Evolutionary conservation across 2,888 invertebrate genomes (phyloP).

Genomic region (Orchesella flavescens): DNA sequence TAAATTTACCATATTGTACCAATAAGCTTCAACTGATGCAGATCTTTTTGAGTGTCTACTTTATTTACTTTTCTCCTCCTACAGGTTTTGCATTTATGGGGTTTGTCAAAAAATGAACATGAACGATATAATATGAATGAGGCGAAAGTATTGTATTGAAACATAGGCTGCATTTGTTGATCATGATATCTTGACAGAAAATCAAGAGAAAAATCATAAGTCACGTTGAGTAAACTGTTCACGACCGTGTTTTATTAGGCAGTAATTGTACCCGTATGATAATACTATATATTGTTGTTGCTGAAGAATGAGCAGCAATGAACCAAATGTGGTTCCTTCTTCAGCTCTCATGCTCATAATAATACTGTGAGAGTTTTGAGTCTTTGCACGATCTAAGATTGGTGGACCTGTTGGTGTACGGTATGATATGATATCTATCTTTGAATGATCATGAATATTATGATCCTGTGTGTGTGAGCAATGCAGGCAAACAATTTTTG

Average conservation of each 20-base stretch:
- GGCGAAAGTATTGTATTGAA: background rate
- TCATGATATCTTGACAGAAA: conserved; percentile 11
- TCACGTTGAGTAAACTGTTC: conserved; percentile 53
- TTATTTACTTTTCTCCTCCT: conserved; percentile 10
- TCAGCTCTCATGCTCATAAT: no score
- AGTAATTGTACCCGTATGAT: conserved; percentile 48
- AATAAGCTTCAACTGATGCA: background rate
- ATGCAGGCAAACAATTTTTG: no score
- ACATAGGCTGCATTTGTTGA: background rate
- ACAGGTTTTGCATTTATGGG: conserved; percentile 31
- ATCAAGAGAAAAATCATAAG: conserved; percentile 34
- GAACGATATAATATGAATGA: background rate
- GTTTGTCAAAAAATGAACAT: background rate
- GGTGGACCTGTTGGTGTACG: no score
- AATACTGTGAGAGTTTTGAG: no score
- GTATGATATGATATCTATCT: no score
- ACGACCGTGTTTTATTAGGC: conserved; percentile 51
- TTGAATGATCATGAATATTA: no score
- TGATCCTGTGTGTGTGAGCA: no score
- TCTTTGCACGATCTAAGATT: background rate
- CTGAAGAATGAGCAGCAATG: conserved; percentile 1
- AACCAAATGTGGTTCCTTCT: background rate
- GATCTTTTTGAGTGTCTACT: background rate
- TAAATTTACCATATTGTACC: no score
- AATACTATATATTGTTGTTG: no score